Evolutionary conservation across 2,113 vertebrate species (phyloP).

Genomic region (Oreochromis niloticus): DNA sequence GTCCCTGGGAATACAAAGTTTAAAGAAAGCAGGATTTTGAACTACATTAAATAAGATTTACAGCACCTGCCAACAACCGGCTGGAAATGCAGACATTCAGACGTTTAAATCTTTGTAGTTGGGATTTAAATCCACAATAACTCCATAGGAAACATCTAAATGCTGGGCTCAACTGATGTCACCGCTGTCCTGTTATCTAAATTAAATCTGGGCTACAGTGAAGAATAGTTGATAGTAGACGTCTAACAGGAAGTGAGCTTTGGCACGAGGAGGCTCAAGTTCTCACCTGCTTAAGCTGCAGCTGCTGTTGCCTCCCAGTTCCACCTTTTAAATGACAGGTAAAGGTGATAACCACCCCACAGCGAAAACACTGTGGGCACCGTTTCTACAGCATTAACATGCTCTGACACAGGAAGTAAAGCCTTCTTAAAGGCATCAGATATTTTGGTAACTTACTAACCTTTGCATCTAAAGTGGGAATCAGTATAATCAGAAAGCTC

Average conservation of each 20-base stretch:
- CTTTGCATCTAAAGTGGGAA: not conserved
- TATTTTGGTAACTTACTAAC: not conserved
- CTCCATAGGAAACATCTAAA: not conserved
- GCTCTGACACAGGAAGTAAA: not conserved
- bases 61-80: not conserved
- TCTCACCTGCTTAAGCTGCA: not conserved
- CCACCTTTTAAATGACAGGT: not conserved
- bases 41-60: not conserved
- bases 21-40: not conserved
- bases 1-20: not conserved
- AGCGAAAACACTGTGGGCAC: not conserved
- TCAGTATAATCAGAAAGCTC: not conserved
- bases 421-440: not conserved
- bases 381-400: rapidly evolving
- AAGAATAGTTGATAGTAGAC: not conserved
- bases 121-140: not conserved
- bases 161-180: not conserved
- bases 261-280: not conserved
- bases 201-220: not conserved
- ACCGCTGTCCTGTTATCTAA: not conserved
- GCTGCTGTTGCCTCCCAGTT: not conserved
- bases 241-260: not conserved
- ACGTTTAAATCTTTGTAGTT: not conserved
- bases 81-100: not conserved
- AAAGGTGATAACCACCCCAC: not conserved